phyloP scores from a whole-genome alignment of 2,888 invertebrate genomes.

The Sympetrum striolatum region DNA sequence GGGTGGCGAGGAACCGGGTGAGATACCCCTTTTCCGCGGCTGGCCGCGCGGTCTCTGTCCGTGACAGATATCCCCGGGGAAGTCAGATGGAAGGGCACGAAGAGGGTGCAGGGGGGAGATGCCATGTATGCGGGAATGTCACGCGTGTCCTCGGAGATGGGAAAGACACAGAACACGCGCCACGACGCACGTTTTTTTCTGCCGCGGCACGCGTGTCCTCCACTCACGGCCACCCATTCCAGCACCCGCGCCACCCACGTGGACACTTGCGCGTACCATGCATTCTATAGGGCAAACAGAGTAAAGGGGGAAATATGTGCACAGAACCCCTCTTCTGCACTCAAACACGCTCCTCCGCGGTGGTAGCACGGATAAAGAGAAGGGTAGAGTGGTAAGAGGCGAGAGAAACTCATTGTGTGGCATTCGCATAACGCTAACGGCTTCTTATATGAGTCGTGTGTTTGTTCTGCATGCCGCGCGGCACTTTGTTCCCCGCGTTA shows the following conservation, averaged over 20 bases:
- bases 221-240: not conserved
- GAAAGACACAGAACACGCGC: not conserved
- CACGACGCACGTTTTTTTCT: not conserved
- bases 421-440: not conserved
- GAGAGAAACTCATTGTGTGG: not conserved
- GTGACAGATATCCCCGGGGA: slow-evolving; percentile 1
- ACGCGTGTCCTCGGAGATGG: not conserved
- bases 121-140: not conserved
- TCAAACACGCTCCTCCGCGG: not conserved
- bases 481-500: not conserved
- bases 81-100: not conserved
- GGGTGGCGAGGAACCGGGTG: not conserved
- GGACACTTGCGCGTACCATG: not conserved
- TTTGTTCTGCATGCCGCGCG: slow-evolving; percentile 24
- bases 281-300: not conserved
- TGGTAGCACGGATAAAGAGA: not conserved
- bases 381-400: not conserved
- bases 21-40: slow-evolving; percentile 6
- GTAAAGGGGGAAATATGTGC: not conserved
- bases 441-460: slow-evolving; percentile 3
- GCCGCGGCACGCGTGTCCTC: not conserved
- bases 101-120: not conserved
- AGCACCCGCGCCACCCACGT: not conserved
- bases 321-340: no score
- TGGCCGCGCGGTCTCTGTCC: slow-evolving; percentile 22